A percentile compares a stretch with the other conserved stretches of the same genome.
Evolutionary conservation across 2,888 invertebrate species (phyloP).

Genomic region (Megalurothrips usitatus): DNA sequence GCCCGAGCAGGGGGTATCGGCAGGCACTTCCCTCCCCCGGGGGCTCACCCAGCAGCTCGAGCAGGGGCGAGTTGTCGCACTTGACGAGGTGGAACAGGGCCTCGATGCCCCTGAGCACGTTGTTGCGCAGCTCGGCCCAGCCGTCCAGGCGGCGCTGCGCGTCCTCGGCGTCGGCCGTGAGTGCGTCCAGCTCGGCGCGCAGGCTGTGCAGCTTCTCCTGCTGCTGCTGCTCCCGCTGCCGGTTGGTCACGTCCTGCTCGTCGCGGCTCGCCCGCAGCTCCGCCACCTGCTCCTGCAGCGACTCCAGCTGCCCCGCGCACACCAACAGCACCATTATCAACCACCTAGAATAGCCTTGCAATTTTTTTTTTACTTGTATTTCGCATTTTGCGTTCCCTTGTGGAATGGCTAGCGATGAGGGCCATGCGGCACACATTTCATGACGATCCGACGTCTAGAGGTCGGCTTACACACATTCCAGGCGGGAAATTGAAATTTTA

Average conservation of each 20-base stretch:
- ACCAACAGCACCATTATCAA: no score
- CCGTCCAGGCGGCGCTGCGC: slow-evolving; percentile 47
- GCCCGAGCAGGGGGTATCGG: no score
- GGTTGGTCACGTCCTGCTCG: slow-evolving; percentile 56
- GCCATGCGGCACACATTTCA: no score
- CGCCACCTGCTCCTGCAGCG: slow-evolving; percentile 63
- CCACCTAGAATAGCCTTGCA: no score
- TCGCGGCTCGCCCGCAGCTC: slow-evolving; percentile 61
- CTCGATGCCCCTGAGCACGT: slow-evolving; percentile 50
- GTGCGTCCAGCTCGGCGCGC: slow-evolving; percentile 50
- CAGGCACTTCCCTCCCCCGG: no score
- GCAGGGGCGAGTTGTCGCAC: slow-evolving; percentile 67
- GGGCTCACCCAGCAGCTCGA: slow-evolving; percentile 59
- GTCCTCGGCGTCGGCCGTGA: slow-evolving; percentile 45
- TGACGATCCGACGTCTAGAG: no score
- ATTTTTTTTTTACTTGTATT: no score
- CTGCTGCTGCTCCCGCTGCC: slow-evolving; percentile 56
- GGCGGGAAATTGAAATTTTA: no score
- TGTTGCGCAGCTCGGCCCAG: slow-evolving; percentile 45
- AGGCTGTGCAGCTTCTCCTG: slow-evolving; percentile 57
- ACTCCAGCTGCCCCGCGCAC: slow-evolving; percentile 53
- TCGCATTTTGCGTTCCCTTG: no score
- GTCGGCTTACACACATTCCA: no score
- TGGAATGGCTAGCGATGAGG: no score
- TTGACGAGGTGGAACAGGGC: slow-evolving; percentile 57